Percentiles rank a stretch among this genome's conserved stretches.
These are phyloP conservation scores for Calephelis perditalis DNA, from an alignment of 2,888 invertebrate genomes.

Conservation along the genomic window DNA sequence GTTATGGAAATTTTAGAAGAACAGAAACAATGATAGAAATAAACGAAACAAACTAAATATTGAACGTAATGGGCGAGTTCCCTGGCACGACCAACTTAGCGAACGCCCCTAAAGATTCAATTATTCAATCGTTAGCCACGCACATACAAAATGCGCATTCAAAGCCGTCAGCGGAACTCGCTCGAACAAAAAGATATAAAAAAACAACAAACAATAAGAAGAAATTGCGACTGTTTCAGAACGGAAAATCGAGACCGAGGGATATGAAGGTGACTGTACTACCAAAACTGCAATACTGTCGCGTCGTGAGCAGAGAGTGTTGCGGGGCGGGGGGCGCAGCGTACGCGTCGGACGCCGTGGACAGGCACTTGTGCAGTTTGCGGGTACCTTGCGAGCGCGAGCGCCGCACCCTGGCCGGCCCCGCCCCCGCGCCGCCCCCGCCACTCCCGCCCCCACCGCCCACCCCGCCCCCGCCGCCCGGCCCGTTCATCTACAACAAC, in stretches of 20 bases:
- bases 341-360: conserved; percentile 90
- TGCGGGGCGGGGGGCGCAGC: conserved; percentile 79
- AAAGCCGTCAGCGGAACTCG: conserved; percentile 26
- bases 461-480: conserved; percentile 37
- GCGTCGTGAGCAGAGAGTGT: conserved; percentile 87
- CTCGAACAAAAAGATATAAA: conserved; percentile 35
- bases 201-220: conserved; percentile 36
- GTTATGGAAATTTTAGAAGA: conserved; percentile 42
- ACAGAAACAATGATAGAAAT: conserved; percentile 38
- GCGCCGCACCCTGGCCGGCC: conserved; percentile 44
- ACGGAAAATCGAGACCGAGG: conserved; percentile 57
- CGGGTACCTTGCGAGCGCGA: conserved; percentile 95
- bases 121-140: not conserved
- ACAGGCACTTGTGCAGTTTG: conserved; percentile 94
- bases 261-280: conserved; percentile 86
- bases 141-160: conserved; percentile 9
- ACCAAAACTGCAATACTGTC: conserved; percentile 97
- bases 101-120: conserved; percentile 5
- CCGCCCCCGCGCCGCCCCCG: conserved; percentile 35
- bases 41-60: conserved; percentile 29
- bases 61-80: conserved; percentile 27
- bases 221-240: conserved; percentile 74
- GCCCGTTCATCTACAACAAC: conserved; percentile 82
- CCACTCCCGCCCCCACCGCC: too few species aligned
- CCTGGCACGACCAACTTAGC: conserved; percentile 15